A percentile compares a stretch with the other conserved stretches of the same genome.
These are phyloP conservation scores for Lacerta agilis DNA, from an alignment of 2,797 vertebrate genomes.

Conservation along the genomic window DNA sequence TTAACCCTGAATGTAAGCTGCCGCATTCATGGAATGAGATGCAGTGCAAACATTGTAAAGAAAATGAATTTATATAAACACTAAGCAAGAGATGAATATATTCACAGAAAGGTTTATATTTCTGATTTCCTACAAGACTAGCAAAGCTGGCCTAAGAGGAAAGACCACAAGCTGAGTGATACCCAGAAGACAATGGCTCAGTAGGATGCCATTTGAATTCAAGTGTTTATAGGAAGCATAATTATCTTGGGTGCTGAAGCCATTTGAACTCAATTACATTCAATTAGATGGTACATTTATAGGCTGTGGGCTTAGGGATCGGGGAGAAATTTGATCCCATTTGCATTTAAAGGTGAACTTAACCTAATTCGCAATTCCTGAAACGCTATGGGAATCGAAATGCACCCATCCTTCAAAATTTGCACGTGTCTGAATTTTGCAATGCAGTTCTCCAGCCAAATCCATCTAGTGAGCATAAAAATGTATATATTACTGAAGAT, in stretches of 20 bases:
- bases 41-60: not conserved
- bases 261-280: constrained; percentile 28
- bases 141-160: not conserved
- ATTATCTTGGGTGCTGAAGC: constrained; percentile 60
- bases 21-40: not conserved
- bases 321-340: too few relatives aligned
- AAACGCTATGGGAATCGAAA: too few relatives aligned
- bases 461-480: too few relatives aligned
- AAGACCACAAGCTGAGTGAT: constrained; percentile 6
- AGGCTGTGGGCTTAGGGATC: not conserved
- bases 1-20: not conserved
- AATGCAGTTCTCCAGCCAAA: too few relatives aligned
- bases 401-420: too few relatives aligned
- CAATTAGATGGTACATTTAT: not conserved
- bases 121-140: not conserved
- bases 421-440: too few relatives aligned
- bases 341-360: too few relatives aligned
- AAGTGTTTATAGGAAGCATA: constrained; percentile 47
- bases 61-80: not conserved
- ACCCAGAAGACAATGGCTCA: not conserved
- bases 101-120: not conserved
- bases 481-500: too few relatives aligned
- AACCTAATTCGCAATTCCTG: too few relatives aligned
- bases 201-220: constrained; percentile 34
- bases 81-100: not conserved